Conservation (phyloP, 2,888 invertebrate genomes). For the Tenthredo livida region DNA sequence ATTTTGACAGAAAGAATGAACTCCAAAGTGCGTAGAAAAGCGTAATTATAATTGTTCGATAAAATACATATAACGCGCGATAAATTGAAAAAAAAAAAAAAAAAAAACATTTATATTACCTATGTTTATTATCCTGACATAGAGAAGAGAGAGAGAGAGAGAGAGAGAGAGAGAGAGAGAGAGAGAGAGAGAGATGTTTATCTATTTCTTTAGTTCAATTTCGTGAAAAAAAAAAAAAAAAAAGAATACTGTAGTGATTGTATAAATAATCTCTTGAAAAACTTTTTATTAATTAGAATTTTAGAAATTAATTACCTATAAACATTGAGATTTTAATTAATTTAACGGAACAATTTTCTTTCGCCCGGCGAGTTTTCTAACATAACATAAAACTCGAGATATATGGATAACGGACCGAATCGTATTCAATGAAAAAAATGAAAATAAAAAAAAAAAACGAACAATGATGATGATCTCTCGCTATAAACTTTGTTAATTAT, state of each 20-base stretch:
- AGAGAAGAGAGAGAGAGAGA: not conserved
- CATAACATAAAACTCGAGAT: not conserved
- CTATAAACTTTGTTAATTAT: not conserved
- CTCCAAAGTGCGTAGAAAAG: constrained; percentile 1
- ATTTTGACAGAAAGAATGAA: not conserved
- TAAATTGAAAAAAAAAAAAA: not conserved
- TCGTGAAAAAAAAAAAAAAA: not conserved
- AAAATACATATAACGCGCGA: not conserved
- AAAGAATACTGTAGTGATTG: not conserved
- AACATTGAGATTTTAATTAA: not conserved
- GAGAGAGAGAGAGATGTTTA: no score
- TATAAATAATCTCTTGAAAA: not conserved
- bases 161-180: no score
- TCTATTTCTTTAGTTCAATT: not conserved
- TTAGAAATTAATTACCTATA: not conserved
- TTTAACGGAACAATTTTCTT: not conserved
- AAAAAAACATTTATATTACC: not conserved
- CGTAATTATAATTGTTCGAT: not conserved
- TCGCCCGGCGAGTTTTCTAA: not conserved
- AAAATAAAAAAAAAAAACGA: not conserved
- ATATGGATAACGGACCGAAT: not conserved
- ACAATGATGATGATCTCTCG: not conserved
- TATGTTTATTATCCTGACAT: not conserved
- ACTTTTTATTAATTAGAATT: not conserved
- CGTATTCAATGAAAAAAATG: not conserved